phyloP scores from a whole-genome alignment of 2,797 vertebrate genomes.

The Scyliorhinus canicula region DNA sequence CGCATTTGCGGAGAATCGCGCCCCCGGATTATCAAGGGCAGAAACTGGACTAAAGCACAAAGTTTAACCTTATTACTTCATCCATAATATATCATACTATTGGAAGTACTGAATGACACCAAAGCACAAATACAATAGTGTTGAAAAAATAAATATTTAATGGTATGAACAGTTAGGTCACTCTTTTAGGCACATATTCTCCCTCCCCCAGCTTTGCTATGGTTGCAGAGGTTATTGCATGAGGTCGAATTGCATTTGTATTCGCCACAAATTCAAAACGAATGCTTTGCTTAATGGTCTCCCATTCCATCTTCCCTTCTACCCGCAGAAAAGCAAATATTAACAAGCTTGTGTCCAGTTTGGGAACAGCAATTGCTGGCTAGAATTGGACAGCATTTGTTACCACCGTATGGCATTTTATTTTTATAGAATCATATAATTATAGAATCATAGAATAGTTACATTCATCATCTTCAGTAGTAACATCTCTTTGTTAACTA shows the following conservation, averaged over 20 bases:
- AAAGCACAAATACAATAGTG: constrained; percentile 32
- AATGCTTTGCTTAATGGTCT: not conserved
- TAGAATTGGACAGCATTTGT: not conserved
- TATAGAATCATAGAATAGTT: too few relatives aligned
- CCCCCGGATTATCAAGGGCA: constrained; percentile 18
- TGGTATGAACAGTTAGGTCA: constrained; percentile 21
- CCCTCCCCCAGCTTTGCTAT: not conserved
- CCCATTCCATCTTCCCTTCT: constrained; percentile 57
- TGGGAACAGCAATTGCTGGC: too few relatives aligned
- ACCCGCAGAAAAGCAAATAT: constrained; percentile 48
- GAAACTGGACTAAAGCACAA: constrained; percentile 11
- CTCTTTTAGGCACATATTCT: not conserved
- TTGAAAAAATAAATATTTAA: constrained; percentile 34
- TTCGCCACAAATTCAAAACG: not conserved
- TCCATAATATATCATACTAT: constrained; percentile 31
- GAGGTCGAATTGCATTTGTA: not conserved
- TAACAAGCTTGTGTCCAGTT: not conserved
- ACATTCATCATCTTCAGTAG: too few relatives aligned
- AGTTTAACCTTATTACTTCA: constrained; percentile 30
- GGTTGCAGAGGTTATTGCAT: not conserved
- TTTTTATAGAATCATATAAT: too few relatives aligned
- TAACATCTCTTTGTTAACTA: too few relatives aligned
- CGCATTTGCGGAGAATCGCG: too few relatives aligned
- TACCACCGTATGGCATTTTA: too few relatives aligned
- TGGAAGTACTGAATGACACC: constrained; percentile 28